These are phyloP conservation scores for Tenodera sinensis DNA, from an alignment of 2,888 invertebrate genomes.

Conservation along the genomic window DNA sequence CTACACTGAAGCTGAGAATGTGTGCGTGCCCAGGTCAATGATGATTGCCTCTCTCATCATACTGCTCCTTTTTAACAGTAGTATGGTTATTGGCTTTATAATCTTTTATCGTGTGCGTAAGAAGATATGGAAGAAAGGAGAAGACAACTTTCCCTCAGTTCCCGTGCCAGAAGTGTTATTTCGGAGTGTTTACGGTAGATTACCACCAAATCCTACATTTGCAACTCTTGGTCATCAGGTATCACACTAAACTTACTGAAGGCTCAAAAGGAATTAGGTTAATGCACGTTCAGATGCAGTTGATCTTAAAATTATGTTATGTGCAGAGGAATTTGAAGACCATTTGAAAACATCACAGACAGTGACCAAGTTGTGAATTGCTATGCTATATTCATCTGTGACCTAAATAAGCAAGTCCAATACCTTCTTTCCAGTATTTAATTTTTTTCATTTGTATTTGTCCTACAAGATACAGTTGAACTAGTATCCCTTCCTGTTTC, in stretches of 20 bases:
- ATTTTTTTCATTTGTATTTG: too few relatives aligned
- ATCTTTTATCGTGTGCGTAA: constrained; percentile 41
- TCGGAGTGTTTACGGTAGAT: constrained; percentile 40
- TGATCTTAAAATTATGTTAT: background rate
- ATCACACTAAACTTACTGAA: background rate
- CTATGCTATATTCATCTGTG: too few relatives aligned
- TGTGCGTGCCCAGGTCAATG: constrained; percentile 34
- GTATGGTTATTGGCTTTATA: constrained; percentile 38
- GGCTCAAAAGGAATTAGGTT: background rate
- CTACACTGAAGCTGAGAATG: constrained; percentile 15
- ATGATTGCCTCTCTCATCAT: constrained; percentile 41
- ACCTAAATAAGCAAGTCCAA: too few relatives aligned
- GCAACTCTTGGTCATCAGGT: constrained; percentile 7
- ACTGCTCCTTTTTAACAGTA: constrained; percentile 39
- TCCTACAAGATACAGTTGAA: too few relatives aligned
- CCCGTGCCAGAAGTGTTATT: constrained; percentile 40
- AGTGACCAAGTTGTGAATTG: too few relatives aligned
- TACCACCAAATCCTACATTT: constrained; percentile 19
- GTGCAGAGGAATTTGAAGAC: background rate
- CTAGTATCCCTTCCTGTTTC: too few relatives aligned
- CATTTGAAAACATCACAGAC: too few relatives aligned
- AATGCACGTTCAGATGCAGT: background rate
- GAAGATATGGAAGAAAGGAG: constrained; percentile 39
- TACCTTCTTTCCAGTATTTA: too few relatives aligned
- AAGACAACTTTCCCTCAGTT: constrained; percentile 24